A percentile compares a stretch with the other conserved stretches of the same genome.
These are phyloP conservation scores for Sebastes elongatus DNA, from an alignment of 2,797 vertebrate genomes.

Conservation along the genomic window DNA sequence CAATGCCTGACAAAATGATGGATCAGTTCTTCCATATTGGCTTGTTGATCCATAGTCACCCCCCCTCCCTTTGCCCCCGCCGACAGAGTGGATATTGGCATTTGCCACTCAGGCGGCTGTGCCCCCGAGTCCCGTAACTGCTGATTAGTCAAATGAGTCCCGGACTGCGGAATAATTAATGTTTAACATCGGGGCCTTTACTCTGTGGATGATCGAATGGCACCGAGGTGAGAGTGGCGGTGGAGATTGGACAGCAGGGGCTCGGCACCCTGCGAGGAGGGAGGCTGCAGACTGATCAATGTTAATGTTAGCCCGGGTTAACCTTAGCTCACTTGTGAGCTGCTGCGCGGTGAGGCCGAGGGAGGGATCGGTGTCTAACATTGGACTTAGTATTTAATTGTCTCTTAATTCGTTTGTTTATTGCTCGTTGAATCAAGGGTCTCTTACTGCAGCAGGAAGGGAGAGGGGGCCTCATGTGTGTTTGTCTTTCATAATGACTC, in stretches of 20 bases:
- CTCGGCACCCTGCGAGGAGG: constrained; percentile 55
- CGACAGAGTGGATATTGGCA: constrained; percentile 88
- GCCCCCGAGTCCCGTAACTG: constrained; percentile 82
- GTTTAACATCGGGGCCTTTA: constrained; percentile 81
- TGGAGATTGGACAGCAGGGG: constrained; percentile 73
- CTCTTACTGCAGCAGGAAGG: constrained; percentile 15
- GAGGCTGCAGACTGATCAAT: constrained; percentile 77
- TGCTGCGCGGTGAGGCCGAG: background rate
- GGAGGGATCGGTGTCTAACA: constrained; percentile 37
- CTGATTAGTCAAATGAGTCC: constrained; percentile 92
- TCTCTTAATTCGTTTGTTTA: constrained; percentile 66
- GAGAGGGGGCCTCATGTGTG: background rate
- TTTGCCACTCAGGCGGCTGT: constrained; percentile 89
- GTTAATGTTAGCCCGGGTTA: constrained; percentile 80
- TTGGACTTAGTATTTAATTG: constrained; percentile 51
- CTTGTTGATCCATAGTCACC: constrained; percentile 88
- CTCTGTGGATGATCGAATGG: constrained; percentile 78
- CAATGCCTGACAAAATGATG: constrained; percentile 91
- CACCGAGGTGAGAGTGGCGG: constrained; percentile 72
- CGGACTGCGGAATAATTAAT: constrained; percentile 87
- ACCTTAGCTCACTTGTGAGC: constrained; percentile 72
- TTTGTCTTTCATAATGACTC: constrained; percentile 40
- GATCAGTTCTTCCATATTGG: constrained; percentile 89
- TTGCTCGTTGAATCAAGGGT: constrained; percentile 51
- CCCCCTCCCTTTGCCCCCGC: constrained; percentile 51